Conservation (phyloP, 2,113 vertebrate genomes). For the Raja brachyura region DNA sequence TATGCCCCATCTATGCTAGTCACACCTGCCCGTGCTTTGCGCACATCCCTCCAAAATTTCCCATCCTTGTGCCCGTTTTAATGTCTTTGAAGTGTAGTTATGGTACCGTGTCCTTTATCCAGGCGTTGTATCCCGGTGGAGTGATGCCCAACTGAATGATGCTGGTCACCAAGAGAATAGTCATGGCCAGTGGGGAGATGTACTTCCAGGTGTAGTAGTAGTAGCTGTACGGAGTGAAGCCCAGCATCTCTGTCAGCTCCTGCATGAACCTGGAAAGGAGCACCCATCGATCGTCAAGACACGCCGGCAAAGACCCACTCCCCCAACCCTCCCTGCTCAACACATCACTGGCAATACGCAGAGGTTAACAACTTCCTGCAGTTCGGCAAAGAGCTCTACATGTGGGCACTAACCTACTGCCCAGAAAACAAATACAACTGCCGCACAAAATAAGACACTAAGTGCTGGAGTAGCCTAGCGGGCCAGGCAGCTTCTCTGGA, state of each 20-base stretch:
- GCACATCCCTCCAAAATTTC: too few relatives aligned
- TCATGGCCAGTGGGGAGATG: slow-evolving; percentile 81
- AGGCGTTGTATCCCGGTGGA: slow-evolving; percentile 88
- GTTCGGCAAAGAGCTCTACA: too few relatives aligned
- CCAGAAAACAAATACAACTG: too few relatives aligned
- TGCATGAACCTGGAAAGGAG: slow-evolving; percentile 80
- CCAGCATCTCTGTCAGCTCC: slow-evolving; percentile 95
- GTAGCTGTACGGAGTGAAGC: slow-evolving; percentile 79
- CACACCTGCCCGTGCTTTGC: too few relatives aligned
- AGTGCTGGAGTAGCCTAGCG: too few relatives aligned
- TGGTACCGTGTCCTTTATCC: slow-evolving; percentile 60
- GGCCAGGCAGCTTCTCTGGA: too few relatives aligned
- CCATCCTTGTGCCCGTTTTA: too few relatives aligned
- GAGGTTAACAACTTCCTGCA: background rate
- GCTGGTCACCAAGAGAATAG: slow-evolving; percentile 73
- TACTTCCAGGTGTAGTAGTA: slow-evolving; percentile 98
- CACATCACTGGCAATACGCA: background rate
- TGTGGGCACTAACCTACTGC: too few relatives aligned
- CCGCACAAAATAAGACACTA: too few relatives aligned
- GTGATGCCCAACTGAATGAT: slow-evolving; percentile 85
- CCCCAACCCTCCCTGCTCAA: too few relatives aligned
- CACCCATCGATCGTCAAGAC: background rate
- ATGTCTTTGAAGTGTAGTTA: too few relatives aligned
- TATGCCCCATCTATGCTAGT: too few relatives aligned
- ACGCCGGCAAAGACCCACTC: background rate